Percentiles rank a stretch among this genome's conserved stretches.
phyloP scores from a whole-genome alignment of 2,113 vertebrate genomes.

The Passer montanus region DNA sequence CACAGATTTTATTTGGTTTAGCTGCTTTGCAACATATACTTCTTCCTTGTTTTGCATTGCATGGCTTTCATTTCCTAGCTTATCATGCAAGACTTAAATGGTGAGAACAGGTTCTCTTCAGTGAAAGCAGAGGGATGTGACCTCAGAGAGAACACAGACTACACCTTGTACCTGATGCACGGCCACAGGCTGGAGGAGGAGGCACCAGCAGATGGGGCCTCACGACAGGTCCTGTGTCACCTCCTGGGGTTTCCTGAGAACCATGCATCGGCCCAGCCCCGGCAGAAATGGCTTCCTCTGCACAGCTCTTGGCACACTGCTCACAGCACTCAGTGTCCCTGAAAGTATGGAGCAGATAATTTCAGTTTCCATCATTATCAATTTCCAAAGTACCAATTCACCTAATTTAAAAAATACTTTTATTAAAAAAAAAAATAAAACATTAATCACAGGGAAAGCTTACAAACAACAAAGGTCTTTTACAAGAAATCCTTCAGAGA shows the following conservation, averaged over 20 bases:
- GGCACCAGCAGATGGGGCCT: conserved; percentile 22
- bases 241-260: background rate
- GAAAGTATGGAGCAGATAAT: background rate
- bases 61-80: background rate
- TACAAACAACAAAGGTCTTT: conserved; percentile 48
- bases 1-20: background rate
- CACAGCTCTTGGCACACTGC: background rate
- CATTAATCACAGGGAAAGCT: conserved; percentile 3
- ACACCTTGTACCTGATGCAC: background rate
- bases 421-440: background rate
- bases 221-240: background rate
- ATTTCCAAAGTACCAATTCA: conserved; percentile 6
- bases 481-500: conserved; percentile 73
- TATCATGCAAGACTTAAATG: background rate
- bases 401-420: background rate
- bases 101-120: background rate
- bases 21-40: background rate
- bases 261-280: background rate
- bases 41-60: background rate
- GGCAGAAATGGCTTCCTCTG: background rate
- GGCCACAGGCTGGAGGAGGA: background rate
- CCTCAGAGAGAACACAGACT: background rate
- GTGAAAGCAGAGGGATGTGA: background rate
- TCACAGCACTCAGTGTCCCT: background rate
- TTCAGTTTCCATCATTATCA: background rate